Base-by-base conservation (phyloP, 30 jellyfish, hydroid and myxozoan genomes). In the Chironex yamaguchii region DNA sequence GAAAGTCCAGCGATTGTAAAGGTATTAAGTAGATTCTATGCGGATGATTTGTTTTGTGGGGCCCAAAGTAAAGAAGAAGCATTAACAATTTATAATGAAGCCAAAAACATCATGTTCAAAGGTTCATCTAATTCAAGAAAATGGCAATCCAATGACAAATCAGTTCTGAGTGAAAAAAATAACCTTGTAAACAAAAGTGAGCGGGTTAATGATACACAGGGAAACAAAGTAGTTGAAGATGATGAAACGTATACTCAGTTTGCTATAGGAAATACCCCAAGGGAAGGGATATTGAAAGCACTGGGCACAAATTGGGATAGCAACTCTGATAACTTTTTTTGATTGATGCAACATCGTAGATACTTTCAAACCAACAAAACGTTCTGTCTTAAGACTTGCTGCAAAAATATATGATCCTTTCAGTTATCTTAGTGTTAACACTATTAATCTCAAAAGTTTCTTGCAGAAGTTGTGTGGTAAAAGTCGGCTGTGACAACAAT, bases 341-440 rank as follows among this genome's bases (percentile, higher is more conserved):
- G 88, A 77, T 35, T 68, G 78, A 28, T 22, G 26, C 34, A 71
- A 70, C 4, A 17, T 88, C 26, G 87, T 84, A 4, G 11, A 79
- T 34, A 25, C 81, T 49, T 58, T 76, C 74, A 87, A 79, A 0
- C 84, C 90, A 4, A 70, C 92, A 0, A 82, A 90, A 58, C 65
- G 90, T 58, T 81, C 91, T 36, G 14, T 90, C 63, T 48, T 83
- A 20, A 90, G 77, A 53, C 13, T 83, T 6, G 91, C 97, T 17
- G 91, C 88, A 0, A 81, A 85, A 32, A 49, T 90, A n/a, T 91
- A 84, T 65, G 98, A 91, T 67, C 94, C 98, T 26, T 34, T 84
- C 58, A 96, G 96, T 73, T 75, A 73, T 21, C 32, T 73, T 4
- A 52, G 68, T 71, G 68, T 62, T 24, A 36, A 82, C 63, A 62